Base-by-base conservation (phyloP, 2,888 invertebrate genomes). In the Spodoptera picta region DNA sequence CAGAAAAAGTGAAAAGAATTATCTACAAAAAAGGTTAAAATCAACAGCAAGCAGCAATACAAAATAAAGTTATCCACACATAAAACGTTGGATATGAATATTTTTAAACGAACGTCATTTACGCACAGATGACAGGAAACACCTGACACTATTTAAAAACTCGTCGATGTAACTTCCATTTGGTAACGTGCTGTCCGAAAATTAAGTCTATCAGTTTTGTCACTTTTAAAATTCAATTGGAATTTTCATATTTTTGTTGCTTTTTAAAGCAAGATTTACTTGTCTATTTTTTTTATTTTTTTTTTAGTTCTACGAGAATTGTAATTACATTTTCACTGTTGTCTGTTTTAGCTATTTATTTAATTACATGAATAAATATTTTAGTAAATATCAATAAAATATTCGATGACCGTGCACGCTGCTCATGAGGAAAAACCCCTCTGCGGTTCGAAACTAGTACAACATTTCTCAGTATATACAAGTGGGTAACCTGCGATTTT, bases 141-240 rank as follows among this genome's bases (percentile, higher is more conserved):
- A 77, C 75, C 76, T 74, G 73, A 60, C 69, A 48, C 46, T 58
- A 52, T 66, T 65, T 73, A 66, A 77, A 75, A 75, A 67, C 66
- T 59, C 72, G 63, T 72, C 68, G 69, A 52, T 61, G 74, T 69
- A 69, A 73, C 80, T 63, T 77, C 52, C 65, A 77, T 57, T 58
- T 41, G 6, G 44, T 65, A 64, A 64, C 61, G 63, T 60, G 64
- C 60, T 64, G 12, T 60, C 52, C 57, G 65, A 79, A 83, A 83
- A 80, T 78, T 76, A 57, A 59, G 65, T 75, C 68, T 78, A 83
- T 83, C 81, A 80, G 61, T 36, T 82, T 82, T 82, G 82, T 83
- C 83, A 78, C 75, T 83, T 83, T 84, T 80, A 67, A 79, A 81
- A 79, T 68, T 56, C 69, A 60, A 68, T 76, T 57, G 64, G 75